A percentile compares a stretch with the other conserved stretches of the same genome.
Evolutionary conservation across 1,140 invertebrate genomes (phyloP).

Genomic region (Orussus abietinus): DNA sequence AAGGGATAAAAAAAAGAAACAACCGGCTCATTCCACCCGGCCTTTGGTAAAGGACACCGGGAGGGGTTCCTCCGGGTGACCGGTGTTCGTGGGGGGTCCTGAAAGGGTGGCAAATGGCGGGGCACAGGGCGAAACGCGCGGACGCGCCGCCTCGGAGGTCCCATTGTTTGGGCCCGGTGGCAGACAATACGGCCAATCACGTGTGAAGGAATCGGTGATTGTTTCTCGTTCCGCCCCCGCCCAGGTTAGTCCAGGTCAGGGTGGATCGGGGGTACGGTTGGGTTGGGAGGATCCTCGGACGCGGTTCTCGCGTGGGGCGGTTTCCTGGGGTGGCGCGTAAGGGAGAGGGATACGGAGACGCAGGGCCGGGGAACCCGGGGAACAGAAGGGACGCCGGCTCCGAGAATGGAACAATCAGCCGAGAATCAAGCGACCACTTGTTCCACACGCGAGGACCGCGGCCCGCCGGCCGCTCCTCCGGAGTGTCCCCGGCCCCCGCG

Average conservation of each 20-base stretch:
- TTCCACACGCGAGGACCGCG: constrained; percentile 41
- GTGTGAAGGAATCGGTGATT: constrained; percentile 47
- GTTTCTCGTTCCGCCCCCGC: too few species aligned
- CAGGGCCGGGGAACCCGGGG: constrained; percentile 5
- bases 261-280: too few species aligned
- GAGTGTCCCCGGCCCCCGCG: constrained; percentile 26
- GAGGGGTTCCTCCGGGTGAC: too few species aligned
- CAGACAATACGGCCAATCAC: constrained; percentile 49
- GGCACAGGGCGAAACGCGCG: too few species aligned
- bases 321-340: constrained; percentile 16
- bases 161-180: constrained; percentile 22
- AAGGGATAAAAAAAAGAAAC: too few species aligned
- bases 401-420: constrained; percentile 54
- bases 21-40: too few species aligned
- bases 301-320: constrained; percentile 22
- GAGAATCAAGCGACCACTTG: constrained; percentile 54
- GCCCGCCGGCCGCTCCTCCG: constrained; percentile 35
- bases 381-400: constrained; percentile 30
- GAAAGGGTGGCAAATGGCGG: constrained; percentile 16
- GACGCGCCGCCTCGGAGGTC: too few species aligned
- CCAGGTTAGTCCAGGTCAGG: too few species aligned
- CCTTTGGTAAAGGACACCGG: too few species aligned
- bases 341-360: constrained; percentile 7
- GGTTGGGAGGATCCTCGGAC: too few species aligned
- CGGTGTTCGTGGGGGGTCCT: constrained; percentile 15